Base-by-base conservation (phyloP, 2,113 vertebrate species). In the Lampris megalopsis region DNA sequence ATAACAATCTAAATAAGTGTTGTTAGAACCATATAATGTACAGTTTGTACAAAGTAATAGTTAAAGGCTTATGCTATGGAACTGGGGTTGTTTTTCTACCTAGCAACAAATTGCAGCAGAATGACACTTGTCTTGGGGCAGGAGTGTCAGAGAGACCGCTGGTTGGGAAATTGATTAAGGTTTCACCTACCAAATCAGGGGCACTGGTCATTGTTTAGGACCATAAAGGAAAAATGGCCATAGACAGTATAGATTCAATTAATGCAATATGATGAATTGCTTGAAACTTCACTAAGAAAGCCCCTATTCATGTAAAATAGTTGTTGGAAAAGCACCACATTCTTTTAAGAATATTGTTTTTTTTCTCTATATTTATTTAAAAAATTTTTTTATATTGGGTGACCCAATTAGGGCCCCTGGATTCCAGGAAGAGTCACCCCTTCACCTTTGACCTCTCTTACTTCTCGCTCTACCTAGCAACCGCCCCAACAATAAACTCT, bases 381-480 rank as follows among this genome's bases (percentile, higher is more conserved):
- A 57, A 42, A 43, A 45, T 79, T 72, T 52, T 60, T 79, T n/a
- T 52, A 56, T 59, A 58, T 6, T 60, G 24, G 53, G 57, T 87
- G 84, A 88, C 77, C 88, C 78, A 67, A 9, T 79, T 53, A 70
- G 77, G 87, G 83, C 81, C 86, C 67, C 84, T 73, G 70, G 76
- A 91, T 90, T 93, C 88, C 83, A 79, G 76, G 73, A 85, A 82
- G 75, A 75, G 75, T 85, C 45, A 84, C 86, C 83, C 85, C 74
- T 64, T 87, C 82, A 89, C 89, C 89, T 73, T 80, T 89, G 61
- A 86, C 86, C 87, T 84, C 88, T 45, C 83, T 89, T 81, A 80
- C 81, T 81, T 86, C 76, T 84, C 49, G 61, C 73, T 87, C 82
- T 82, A 83, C 79, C 86, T 87, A 88, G 84, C 77, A 91, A 88